phyloP scores from a whole-genome alignment of 2,113 vertebrate species.

The Protomyctophum bolini region DNA sequence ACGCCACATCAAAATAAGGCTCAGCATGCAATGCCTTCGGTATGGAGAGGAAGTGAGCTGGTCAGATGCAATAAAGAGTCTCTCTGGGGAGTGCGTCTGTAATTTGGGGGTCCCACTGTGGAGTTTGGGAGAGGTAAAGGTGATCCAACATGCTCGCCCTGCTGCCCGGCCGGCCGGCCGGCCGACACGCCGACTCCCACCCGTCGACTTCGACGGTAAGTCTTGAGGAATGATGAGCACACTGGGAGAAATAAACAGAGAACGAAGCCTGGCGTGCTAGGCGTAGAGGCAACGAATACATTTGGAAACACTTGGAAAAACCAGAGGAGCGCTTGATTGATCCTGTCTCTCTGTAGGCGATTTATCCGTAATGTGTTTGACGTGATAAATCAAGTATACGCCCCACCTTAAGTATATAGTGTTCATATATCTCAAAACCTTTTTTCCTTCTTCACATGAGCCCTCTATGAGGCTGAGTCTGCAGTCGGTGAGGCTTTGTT shows the following conservation, averaged over 20 bases:
- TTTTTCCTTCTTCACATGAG: constrained; percentile 3
- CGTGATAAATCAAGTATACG: constrained; percentile 1
- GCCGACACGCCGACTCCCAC: constrained; percentile 36
- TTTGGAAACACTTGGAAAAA: neutral
- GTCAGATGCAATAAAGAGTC: constrained; percentile 75
- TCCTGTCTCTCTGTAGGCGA: neutral
- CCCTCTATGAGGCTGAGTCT: constrained; percentile 14
- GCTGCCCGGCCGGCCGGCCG: constrained; percentile 36
- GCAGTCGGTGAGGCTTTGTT: constrained; percentile 24
- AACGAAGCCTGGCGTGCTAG: no score
- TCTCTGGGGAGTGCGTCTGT: constrained; percentile 64
- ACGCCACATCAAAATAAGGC: constrained; percentile 76
- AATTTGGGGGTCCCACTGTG: constrained; percentile 67
- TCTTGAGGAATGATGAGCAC: neutral
- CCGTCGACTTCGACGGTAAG: neutral
- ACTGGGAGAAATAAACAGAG: constrained; percentile 2
- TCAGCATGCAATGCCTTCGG: constrained; percentile 77
- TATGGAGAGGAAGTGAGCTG: constrained; percentile 73
- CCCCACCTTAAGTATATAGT: neutral
- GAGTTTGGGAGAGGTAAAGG: constrained; percentile 56
- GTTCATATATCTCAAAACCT: constrained; percentile 16
- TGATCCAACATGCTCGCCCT: constrained; percentile 43
- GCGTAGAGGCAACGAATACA: neutral
- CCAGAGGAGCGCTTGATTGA: neutral
- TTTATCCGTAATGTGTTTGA: constrained; percentile 13